Conservation (phyloP, 2,797 vertebrate genomes). For the Sebastiscus albofasciatus region DNA sequence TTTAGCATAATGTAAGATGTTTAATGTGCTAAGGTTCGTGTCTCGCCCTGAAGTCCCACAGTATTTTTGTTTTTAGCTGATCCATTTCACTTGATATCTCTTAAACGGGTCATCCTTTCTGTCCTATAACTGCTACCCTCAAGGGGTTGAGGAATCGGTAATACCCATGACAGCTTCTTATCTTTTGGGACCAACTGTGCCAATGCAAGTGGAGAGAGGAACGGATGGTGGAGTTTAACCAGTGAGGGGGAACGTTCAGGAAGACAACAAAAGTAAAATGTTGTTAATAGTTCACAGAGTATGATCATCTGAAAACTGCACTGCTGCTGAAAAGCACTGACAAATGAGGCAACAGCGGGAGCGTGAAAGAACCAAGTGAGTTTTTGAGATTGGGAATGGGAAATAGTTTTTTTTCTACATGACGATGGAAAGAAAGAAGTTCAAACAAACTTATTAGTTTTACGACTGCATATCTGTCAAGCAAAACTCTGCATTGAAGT, state of each 20-base stretch:
- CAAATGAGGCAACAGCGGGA: not conserved
- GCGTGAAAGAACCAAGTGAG: not conserved
- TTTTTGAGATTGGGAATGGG: not conserved
- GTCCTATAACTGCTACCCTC: not conserved
- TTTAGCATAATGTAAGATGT: not conserved
- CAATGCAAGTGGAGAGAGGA: not conserved
- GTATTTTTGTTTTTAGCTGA: not conserved
- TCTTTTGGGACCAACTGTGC: not conserved
- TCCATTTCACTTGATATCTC: conserved; percentile 6
- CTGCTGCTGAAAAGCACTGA: not conserved
- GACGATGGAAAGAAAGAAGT: not conserved
- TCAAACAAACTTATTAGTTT: not conserved
- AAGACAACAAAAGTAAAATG: not conserved
- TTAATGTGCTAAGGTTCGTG: not conserved
- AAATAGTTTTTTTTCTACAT: not conserved
- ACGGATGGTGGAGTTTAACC: not conserved
- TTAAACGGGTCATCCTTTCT: conserved; percentile 8
- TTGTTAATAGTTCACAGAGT: not conserved
- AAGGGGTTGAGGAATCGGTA: not conserved
- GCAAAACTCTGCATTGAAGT: not conserved
- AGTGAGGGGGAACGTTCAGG: not conserved
- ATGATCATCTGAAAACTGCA: not conserved
- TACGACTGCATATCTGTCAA: not conserved
- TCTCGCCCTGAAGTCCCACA: not conserved
- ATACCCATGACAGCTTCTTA: not conserved